Base-by-base conservation (phyloP, 2,113 vertebrate species). In the Bos indicus region DNA sequence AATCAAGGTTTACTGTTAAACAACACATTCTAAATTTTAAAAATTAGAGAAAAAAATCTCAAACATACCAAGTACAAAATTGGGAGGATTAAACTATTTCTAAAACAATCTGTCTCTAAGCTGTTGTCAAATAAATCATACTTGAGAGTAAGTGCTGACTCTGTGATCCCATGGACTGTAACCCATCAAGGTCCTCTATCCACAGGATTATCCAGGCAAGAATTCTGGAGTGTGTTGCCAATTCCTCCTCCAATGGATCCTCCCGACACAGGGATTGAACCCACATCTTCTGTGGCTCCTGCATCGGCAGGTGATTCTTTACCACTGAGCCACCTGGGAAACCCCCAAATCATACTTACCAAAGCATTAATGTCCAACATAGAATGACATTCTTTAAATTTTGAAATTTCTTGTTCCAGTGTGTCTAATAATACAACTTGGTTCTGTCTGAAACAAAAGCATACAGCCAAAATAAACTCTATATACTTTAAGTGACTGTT, bases 361-460 rank as follows among this genome's bases (percentile, higher is more conserved):
- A 99, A 98, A 90, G 99, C 99, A 94, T 99, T 99, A 62, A 99
- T 99, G 98, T 99, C 99, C 98, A 99, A 97, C 98, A 99, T 98
- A 62, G 99, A 98, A 97, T 99, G 99, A 91, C 99, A 99, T 64
- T 99, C 99, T 97, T 98, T 99, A 98, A 99, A 99, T 98, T 99
- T 99, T 54, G 99, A 99, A 97, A 99, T 99, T 98, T 99, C 99
- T 98, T 99, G 99, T 95, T 99, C 99, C 98, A 99, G 97, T 7
- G 99, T 99, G 97, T 99, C 99, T 88, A 99, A 98, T 95, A 99
- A 98, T 78, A 99, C 99, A 96, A 99, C 98, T 98, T 99, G 99
- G 98, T 99, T 99, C 98, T 99, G 99, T 98, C 99, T 99, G 98
- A 98, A 99, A 99, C 30, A 97, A 88, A 97, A 98, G 83, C 59